Conservation (phyloP, 2,113 vertebrate genomes). For the Bombycilla garrulus region DNA sequence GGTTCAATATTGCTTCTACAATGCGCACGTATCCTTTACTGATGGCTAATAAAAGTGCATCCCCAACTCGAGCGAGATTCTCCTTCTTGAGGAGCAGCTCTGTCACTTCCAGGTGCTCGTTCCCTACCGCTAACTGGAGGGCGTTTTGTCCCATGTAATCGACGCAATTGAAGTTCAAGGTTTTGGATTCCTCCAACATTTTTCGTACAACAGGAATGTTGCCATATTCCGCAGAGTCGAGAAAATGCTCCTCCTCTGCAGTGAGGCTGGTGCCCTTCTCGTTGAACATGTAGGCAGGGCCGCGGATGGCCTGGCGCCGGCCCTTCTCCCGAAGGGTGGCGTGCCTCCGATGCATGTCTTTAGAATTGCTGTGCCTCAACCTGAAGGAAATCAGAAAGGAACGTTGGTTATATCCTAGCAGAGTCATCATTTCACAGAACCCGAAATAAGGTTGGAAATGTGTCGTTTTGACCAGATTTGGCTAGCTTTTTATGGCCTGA, state of each 20-base stretch:
- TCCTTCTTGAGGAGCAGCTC: conserved; percentile 95
- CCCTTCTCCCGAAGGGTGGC: conserved; percentile 94
- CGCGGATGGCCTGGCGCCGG: conserved; percentile 91
- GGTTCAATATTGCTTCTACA: conserved; percentile 92
- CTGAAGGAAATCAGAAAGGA: conserved; percentile 36
- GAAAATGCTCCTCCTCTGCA: conserved; percentile 89
- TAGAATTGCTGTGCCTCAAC: conserved; percentile 69
- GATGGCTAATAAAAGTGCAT: conserved; percentile 90
- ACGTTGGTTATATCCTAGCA: neutral
- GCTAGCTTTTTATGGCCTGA: neutral
- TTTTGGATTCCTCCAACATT: conserved; percentile 97
- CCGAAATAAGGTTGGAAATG: neutral
- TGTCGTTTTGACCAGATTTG: neutral
- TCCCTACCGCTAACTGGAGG: conserved; percentile 91
- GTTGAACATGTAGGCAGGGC: conserved; percentile 98
- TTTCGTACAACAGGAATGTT: conserved; percentile 96
- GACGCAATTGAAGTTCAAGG: conserved; percentile 93
- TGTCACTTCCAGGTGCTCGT: conserved; percentile 94
- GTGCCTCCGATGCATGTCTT: conserved; percentile 91
- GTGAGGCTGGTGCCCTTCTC: conserved; percentile 93
- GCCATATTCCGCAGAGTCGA: conserved; percentile 94
- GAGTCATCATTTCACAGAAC: too few species aligned
- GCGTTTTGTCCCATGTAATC: conserved; percentile 99
- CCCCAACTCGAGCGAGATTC: conserved; percentile 89
- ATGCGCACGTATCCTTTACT: conserved; percentile 97